Base-by-base conservation (phyloP, 2,797 vertebrate species). In the Spea hammondii region DNA sequence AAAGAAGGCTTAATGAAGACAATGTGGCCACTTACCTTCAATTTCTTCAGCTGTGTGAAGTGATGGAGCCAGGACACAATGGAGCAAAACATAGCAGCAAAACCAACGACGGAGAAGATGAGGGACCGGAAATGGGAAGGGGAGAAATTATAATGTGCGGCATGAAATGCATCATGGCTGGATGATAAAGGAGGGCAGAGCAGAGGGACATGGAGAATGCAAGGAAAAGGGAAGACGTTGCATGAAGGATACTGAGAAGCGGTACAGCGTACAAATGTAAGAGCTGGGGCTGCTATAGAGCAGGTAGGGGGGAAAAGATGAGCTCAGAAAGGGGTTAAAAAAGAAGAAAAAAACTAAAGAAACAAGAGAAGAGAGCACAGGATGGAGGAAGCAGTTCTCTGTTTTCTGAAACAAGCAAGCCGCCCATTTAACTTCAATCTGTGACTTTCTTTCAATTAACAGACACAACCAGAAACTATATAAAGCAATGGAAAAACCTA, bases 41-140 rank as follows among this genome's bases (percentile, higher is more conserved):
- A 95, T 94, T 87, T 96, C 95, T 86, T 98, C 96, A 95, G 94
- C 90, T 93, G 84, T 84, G 84, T 83, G 75, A 87, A 74, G 86
- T 76, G 79, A 83, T 85, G 84, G 84, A 70, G 86, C 81, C 86
- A 85, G 85, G 86, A 88, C 85, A 91, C 85, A 87, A 91, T 90
- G 88, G 91, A 86, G 88, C 92, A 93, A 91, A 90, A 91, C 89
- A 94, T 90, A 95, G 85, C 86, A 89, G 90, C 92, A 86, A 91
- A 91, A 90, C 88, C 88, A 90, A 89, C 89, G 91, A 86, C 50
- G 74, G 85, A 85, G 86, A 85, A 83, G 84, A 83, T 83, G 87
- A 85, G 76, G 10, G 82, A 79, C 82, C 78, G 87, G 84, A 88
- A 88, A 91, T 80, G 85, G 85, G 86, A 88, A 88, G 88, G 87